Evolutionary conservation across 2,797 vertebrate genomes (phyloP).

Genomic region (Sebastes vulpes): DNA sequence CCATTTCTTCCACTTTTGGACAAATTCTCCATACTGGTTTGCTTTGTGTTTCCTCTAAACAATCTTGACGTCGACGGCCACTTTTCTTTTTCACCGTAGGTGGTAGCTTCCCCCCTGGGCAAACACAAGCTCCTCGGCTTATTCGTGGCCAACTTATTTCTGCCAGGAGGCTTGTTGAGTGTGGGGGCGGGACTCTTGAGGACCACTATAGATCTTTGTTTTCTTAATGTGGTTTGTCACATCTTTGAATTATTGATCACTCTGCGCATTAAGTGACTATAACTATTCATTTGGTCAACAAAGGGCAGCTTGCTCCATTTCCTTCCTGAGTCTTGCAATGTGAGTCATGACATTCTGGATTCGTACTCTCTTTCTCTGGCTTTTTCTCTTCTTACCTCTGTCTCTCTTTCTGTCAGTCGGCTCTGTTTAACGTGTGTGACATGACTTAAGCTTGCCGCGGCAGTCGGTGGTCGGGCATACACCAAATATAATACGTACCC

Average conservation of each 20-base stretch:
- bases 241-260: neutral
- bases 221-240: neutral
- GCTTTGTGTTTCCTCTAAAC: neutral
- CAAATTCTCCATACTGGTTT: neutral
- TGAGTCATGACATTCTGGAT: neutral
- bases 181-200: neutral
- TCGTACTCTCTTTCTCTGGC: too few species aligned
- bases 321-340: neutral
- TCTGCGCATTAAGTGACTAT: neutral
- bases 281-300: neutral
- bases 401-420: neutral
- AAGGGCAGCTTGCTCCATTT: neutral
- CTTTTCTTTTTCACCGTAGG: neutral
- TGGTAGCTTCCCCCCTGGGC: neutral
- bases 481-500: too few species aligned
- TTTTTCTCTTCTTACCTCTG: neutral
- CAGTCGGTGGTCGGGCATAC: too few species aligned
- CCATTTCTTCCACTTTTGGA: neutral
- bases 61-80: neutral
- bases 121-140: neutral
- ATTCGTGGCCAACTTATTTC: neutral
- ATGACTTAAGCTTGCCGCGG: neutral
- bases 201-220: neutral
- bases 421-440: constrained; percentile 6
- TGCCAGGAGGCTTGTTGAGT: neutral